Evolutionary conservation across 2,888 invertebrate species (phyloP), one percentile per base, ranked within the genome.

Genomic region (Nemotelus nigrinus): DNA sequence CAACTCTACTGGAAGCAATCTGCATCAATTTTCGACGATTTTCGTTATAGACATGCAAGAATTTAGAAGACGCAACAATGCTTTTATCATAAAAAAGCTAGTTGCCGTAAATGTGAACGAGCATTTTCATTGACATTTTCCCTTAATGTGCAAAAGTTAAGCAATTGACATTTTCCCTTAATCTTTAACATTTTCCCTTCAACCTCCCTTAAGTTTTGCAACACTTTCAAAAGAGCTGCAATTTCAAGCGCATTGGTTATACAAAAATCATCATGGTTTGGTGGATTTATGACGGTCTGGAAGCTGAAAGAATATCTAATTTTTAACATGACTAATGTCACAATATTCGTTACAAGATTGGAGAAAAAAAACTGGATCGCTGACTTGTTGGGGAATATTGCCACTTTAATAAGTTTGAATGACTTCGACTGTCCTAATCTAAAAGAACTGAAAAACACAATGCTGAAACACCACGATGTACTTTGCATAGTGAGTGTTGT

Each of bases 41-140:
- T 65, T 65, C 65, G 2, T 65, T 47, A 65, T 65, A 8, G 65
- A 65, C 7, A 65, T 41, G 57, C 57, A 57, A 57, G 57, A 25
- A 57, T 57, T 57, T 25, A 57, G 10, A 57, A 25, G 57, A 57
- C 57, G n/a, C 4, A 8, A 57, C 1, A 57, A 57, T 57, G 6
- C 45, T 41, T 65, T 65, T 45, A 45, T 65, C 65, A 44, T 65
- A 44, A 65, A 65, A 65, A 8, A 45, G n/a, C 45, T 2, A 44
- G 65, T 47, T 10, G 25, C 45, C 65, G 47, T 45, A 4, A 10
- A 65, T 65, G 7, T 65, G 45, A 43, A 65, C 44, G 41, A 44
- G 45, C 6, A 64, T 39, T 43, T 64, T 43, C 45, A 47, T 45
- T 10, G 45, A 45, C 44, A 65, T 44, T 65, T 45, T 65, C n/a